Base-by-base conservation (phyloP, 2,797 vertebrate species). In the Manis crassicaudata region DNA sequence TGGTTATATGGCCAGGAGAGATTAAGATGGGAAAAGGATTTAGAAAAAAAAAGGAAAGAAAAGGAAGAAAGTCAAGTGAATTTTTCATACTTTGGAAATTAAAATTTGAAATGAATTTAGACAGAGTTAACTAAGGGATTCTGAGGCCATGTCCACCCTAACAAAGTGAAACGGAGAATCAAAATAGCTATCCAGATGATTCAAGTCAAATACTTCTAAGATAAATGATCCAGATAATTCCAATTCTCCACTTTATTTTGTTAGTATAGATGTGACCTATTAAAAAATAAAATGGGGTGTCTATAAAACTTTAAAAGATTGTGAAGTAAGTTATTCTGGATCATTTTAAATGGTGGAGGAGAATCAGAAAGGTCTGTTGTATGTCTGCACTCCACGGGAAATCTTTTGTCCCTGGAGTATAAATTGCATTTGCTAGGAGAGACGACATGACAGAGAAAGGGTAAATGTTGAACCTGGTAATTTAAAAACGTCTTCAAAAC, bases 1-100 rank as follows among this genome's bases (percentile, higher is more conserved):
- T 97, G 98, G 94, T 97, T 92, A 96, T 98, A 98, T 98, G 97
- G 98, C 97, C 96, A 97, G 97, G 98, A 99, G 97, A 98, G 97
- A 98, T 99, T 97, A 98, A 98, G 98, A 98, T 98, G 98, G 98
- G 98, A 97, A 97, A 98, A 96, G 32, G 32, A 37, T 50, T 46
- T 54, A 73, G 54, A 88, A 80, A 98, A 97, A 97, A 97, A 98
- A 98, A 97, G 98, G 97, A 98, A 99, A 98, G 98, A 98, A 98
- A 98, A 98, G 98, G 98, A 98, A 98, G 98, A 98, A 97, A 99
- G 98, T 99, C 98, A 98, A 98, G 98, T 98, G 98, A 98, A 98
- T 98, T 98, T 98, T 98, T 98, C 86, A 89, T 89, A 97, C 97
- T 96, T 98, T 92, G 85, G 96, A 98, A 97, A 97, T 97, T 97